Conservation (phyloP, 2,113 vertebrate species). For the Semicossyphus pulcher region DNA sequence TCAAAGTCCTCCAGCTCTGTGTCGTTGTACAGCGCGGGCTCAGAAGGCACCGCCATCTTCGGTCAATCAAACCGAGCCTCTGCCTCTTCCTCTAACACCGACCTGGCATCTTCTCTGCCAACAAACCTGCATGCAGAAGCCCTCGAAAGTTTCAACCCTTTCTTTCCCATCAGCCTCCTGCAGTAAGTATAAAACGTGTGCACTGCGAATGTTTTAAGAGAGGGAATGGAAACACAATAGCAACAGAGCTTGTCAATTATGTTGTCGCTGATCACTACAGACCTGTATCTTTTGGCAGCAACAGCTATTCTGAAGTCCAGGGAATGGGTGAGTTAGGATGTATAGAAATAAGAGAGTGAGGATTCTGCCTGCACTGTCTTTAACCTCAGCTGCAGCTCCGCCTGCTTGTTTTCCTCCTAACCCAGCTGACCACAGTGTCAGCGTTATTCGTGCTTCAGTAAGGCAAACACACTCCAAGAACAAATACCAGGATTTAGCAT, state of each 20-base stretch:
- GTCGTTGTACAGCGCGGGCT: constrained; percentile 85
- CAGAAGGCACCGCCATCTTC: constrained; percentile 83
- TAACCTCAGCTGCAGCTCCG: constrained; percentile 65
- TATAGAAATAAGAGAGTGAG: constrained; percentile 16
- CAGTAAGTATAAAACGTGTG: constrained; percentile 79
- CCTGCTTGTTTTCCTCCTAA: constrained; percentile 65
- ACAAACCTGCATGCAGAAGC: constrained; percentile 80
- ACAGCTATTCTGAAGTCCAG: constrained; percentile 72
- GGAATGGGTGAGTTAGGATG: constrained; percentile 79
- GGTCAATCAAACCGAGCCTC: constrained; percentile 82
- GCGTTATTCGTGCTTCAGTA: constrained; percentile 23
- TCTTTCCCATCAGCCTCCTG: constrained; percentile 86
- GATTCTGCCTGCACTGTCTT: constrained; percentile 50
- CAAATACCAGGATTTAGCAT: not conserved
- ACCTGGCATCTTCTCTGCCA: constrained; percentile 83
- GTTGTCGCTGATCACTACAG: constrained; percentile 70
- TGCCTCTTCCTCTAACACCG: constrained; percentile 83
- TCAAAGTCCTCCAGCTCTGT: constrained; percentile 86
- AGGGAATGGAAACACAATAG: not conserved
- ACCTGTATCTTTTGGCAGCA: constrained; percentile 71
- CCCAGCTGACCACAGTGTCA: constrained; percentile 25
- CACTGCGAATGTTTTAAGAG: not conserved
- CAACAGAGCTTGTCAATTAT: not conserved
- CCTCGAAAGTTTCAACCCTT: constrained; percentile 84
- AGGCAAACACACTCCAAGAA: not conserved